phyloP scores from a whole-genome alignment of 2,797 vertebrate species.

The Xiphophorus birchmanni region DNA sequence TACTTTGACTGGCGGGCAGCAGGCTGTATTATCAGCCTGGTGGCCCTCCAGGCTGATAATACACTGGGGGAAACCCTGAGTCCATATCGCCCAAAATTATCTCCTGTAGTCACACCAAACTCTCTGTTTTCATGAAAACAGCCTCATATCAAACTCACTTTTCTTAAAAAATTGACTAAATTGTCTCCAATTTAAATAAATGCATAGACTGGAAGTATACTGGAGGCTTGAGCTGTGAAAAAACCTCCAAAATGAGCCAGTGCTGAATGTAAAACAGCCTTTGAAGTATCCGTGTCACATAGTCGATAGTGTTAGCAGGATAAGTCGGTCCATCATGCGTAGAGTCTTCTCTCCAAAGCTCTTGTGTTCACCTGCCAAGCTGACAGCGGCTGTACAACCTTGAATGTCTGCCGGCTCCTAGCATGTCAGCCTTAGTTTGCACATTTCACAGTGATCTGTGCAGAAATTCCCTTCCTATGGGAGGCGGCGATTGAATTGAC shows the following conservation, averaged over 20 bases:
- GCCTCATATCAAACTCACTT: not conserved
- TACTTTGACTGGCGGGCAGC: too few relatives aligned
- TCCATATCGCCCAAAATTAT: too few relatives aligned
- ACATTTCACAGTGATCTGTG: constrained; percentile 12
- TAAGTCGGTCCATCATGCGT: not conserved
- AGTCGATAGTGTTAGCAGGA: not conserved
- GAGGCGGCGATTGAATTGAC: constrained; percentile 1
- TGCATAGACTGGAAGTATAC: not conserved
- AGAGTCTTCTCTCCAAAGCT: not conserved
- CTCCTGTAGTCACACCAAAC: not conserved
- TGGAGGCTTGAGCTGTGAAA: not conserved
- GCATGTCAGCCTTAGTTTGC: not conserved
- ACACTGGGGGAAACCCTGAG: too few relatives aligned
- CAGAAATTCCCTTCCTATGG: not conserved
- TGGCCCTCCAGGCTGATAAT: too few relatives aligned
- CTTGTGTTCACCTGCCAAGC: constrained; percentile 7
- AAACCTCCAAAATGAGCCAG: too few relatives aligned
- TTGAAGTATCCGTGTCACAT: not conserved
- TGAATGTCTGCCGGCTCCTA: not conserved
- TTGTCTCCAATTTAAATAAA: not conserved
- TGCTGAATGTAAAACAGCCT: not conserved
- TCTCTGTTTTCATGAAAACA: not conserved
- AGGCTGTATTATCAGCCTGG: too few relatives aligned
- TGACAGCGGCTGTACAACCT: not conserved
- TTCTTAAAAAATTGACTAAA: not conserved